Evolutionary conservation across 2,888 invertebrate species (phyloP).

Genomic region (Folsomia manolachei): DNA sequence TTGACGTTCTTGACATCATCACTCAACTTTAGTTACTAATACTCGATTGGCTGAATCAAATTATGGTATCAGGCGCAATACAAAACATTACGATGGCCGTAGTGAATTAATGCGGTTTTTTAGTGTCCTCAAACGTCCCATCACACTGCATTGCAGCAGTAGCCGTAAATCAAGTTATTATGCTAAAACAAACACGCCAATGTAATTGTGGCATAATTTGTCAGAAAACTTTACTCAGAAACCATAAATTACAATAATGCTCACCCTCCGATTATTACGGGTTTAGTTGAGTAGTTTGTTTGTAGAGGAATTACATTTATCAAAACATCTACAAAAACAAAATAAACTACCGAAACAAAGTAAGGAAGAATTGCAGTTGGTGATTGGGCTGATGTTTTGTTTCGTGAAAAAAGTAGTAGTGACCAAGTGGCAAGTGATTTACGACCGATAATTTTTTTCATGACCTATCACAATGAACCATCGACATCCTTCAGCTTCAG

Average conservation of each 20-base stretch:
- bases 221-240: background rate
- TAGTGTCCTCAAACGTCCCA: too few species aligned
- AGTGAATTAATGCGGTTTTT: too few species aligned
- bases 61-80: background rate
- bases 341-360: background rate
- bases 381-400: background rate
- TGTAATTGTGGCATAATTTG: background rate
- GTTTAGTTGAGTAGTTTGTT: background rate
- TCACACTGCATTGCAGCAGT: background rate
- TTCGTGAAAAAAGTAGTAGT: background rate
- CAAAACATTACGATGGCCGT: too few species aligned
- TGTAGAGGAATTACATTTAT: too few species aligned
- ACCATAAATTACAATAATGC: background rate
- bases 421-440: conserved; percentile 25
- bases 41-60: background rate
- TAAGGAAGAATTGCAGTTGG: conserved; percentile 15
- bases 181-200: background rate
- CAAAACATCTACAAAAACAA: too few species aligned
- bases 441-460: conserved; percentile 38
- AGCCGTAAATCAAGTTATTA: background rate
- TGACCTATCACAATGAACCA: conserved; percentile 40
- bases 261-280: background rate
- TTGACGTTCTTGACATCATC: conserved; percentile 21
- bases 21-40: background rate
- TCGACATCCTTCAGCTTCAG: conserved; percentile 12